Evolutionary conservation across 2,797 vertebrate species (phyloP).

Genomic region (Chiroxiphia lanceolata): DNA sequence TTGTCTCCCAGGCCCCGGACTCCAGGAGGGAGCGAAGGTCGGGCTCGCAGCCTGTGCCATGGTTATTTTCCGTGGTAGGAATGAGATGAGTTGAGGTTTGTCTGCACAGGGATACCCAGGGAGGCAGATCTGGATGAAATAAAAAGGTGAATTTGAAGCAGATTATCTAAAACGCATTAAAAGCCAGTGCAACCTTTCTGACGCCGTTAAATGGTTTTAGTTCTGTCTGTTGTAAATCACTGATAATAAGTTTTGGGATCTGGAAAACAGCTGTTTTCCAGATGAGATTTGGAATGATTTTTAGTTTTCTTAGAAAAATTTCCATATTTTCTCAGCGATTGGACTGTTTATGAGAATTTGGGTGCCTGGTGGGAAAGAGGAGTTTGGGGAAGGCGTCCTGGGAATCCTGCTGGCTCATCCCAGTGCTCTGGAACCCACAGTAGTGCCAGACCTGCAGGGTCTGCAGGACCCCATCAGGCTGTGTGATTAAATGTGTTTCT

Average conservation of each 20-base stretch:
- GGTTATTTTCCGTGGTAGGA: accelerated
- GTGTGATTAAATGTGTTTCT: background rate
- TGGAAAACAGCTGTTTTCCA: background rate
- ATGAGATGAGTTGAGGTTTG: background rate
- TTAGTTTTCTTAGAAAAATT: background rate
- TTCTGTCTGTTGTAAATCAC: background rate
- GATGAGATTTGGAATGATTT: background rate
- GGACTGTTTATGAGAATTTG: background rate
- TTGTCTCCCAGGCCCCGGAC: background rate
- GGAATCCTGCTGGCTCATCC: background rate
- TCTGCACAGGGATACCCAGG: background rate
- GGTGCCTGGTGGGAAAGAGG: background rate
- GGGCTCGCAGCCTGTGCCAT: accelerated
- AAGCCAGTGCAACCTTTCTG: background rate
- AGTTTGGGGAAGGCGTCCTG: background rate
- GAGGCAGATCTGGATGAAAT: background rate
- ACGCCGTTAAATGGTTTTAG: background rate
- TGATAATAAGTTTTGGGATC: background rate
- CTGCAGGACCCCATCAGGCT: accelerated
- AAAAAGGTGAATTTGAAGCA: background rate
- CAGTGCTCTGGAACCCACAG: accelerated
- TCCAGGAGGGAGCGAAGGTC: accelerated
- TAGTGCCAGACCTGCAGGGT: background rate
- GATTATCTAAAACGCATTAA: background rate
- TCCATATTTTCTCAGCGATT: background rate